phyloP scores from a whole-genome alignment of 2,797 vertebrate species.

The Sylvia borin region DNA sequence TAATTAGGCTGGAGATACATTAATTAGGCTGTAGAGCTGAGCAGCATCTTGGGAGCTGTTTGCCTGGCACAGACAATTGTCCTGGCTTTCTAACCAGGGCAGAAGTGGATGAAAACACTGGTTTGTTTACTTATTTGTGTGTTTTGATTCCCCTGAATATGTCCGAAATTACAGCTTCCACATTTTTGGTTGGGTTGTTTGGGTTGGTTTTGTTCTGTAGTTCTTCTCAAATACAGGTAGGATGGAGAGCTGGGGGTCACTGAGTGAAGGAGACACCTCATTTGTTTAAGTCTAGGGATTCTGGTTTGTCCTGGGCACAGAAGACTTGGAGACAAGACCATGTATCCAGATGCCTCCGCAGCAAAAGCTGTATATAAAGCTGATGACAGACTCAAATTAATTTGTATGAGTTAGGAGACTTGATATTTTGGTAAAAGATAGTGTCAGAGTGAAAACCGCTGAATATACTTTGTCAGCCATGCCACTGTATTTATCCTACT shows the following conservation, averaged over 20 bases:
- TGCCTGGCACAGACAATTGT: neutral
- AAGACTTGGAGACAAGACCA: neutral
- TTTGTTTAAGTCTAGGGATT: neutral
- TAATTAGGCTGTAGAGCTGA: neutral
- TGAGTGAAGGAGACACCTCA: neutral
- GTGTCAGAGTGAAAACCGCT: neutral
- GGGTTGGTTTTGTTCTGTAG: neutral
- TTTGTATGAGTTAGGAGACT: neutral
- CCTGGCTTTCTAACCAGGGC: neutral
- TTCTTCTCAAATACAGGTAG: neutral
- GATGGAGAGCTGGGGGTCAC: neutral
- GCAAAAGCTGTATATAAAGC: neutral
- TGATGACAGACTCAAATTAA: neutral
- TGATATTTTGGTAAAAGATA: neutral
- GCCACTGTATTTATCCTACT: neutral
- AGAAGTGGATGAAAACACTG: neutral
- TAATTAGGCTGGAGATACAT: constrained; percentile 4
- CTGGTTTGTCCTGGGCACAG: neutral
- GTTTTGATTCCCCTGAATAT: neutral
- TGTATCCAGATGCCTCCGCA: neutral
- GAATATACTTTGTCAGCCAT: neutral
- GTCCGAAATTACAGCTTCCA: neutral
- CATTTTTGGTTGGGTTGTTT: neutral
- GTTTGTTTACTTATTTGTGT: neutral
- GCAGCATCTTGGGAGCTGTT: neutral